Base-by-base conservation (phyloP, 2,797 vertebrate species). In the Urophycis tenuis region DNA sequence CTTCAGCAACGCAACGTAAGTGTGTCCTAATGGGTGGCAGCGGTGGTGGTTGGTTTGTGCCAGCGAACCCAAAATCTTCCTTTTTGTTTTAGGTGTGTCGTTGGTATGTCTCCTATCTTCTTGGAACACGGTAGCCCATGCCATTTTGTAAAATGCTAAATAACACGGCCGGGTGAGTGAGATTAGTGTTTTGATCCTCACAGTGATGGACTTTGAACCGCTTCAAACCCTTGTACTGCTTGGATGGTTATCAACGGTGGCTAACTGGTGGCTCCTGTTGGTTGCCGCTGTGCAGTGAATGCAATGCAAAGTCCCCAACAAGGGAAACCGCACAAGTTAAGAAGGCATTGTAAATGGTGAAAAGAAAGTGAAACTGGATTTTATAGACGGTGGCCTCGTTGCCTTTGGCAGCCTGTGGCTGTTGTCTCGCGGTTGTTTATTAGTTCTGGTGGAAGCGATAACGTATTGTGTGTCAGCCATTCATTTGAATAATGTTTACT, bases 1-100 rank as follows among this genome's bases (percentile, higher is more conserved):
- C 82, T 99, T 99, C 93, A 99, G 94, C 92, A 99, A 99, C 72
- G 97, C 96, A 77, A 99, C 97, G 97, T 99, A 88, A 97, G 97
- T 92, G 32, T 33, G 34, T 60, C 49, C 49, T 60, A 6, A 12
- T 41, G 5, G 45, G 0, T 12, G 19, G 45, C 19, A 22, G 45
- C 4, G 45, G 19, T 39, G 15, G 45, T 19, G 45, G 17, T 49
- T 5, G 45, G 15, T 49, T 49, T 4, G 17, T 36, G 35, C n/a
- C 35, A 9, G 39, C 14, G 10, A 41, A 41, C 11, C 5, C 39
- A 41, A 41, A 41, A 41, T 41, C 39, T n/a, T 2, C 2, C 39
- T 41, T 36, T 36, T 36, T 36, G 35, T 36, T 36, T 4, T 36
- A 4, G 35, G 4, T 36, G 35, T n/a, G n/a, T n/a, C n/a, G n/a